A percentile compares a stretch with the other conserved stretches of the same genome.
Conservation (phyloP, 2,113 vertebrate species). For the Vireo altiloquus region DNA sequence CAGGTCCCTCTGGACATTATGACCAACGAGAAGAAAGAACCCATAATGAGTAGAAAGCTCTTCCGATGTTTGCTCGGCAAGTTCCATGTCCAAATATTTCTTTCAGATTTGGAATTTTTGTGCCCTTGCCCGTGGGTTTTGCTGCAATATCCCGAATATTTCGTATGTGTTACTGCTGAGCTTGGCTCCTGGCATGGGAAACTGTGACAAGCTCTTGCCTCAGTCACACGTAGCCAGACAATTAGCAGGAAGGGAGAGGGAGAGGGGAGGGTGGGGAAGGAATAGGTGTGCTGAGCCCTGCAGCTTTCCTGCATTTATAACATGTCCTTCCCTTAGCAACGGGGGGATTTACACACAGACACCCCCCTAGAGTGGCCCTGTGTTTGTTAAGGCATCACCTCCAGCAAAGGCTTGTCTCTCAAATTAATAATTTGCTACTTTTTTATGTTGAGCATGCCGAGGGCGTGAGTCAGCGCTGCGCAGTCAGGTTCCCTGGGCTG, state of each 20-base stretch:
- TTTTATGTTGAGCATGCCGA: slow-evolving; percentile 3
- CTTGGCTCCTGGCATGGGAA: slow-evolving; percentile 15
- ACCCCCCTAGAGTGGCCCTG: not conserved
- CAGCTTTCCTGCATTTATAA: not conserved
- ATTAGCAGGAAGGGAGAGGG: slow-evolving; percentile 21
- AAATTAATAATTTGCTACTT: slow-evolving; percentile 38
- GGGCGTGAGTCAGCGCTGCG: slow-evolving; percentile 31
- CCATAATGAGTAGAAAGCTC: not conserved
- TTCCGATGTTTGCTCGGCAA: not conserved
- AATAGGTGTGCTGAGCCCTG: slow-evolving; percentile 36
- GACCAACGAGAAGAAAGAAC: not conserved
- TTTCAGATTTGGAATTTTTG: not conserved
- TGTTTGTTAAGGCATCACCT: not conserved
- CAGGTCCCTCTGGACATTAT: not conserved
- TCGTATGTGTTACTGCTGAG: not conserved
- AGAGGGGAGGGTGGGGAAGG: not conserved
- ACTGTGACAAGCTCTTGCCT: not conserved
- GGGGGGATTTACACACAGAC: not conserved
- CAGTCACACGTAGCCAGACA: slow-evolving; percentile 23
- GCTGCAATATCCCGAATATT: not conserved
- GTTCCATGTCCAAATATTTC: not conserved
- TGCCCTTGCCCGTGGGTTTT: not conserved
- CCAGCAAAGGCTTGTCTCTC: not conserved
- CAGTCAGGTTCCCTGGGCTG: not conserved
- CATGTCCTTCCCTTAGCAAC: not conserved